Evolutionary conservation across 1,140 invertebrate genomes (phyloP).

Genomic region (Drosophila tristis): DNA sequence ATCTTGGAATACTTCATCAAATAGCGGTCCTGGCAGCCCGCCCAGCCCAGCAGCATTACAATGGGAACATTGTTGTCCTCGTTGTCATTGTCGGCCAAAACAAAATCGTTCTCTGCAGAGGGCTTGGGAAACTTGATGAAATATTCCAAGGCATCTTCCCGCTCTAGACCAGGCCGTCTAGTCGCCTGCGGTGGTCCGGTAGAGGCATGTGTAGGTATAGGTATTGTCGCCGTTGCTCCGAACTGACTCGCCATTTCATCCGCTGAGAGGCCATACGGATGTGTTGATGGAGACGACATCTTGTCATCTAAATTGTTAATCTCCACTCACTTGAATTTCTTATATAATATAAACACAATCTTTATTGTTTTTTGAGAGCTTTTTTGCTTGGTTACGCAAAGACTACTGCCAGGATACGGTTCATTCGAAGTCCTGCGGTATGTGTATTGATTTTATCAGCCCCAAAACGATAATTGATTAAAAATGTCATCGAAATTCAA

Average conservation of each 20-base stretch:
- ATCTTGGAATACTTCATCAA: slow-evolving; percentile 91
- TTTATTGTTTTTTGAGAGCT: slow-evolving; percentile 4
- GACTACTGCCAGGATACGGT: slow-evolving; percentile 40
- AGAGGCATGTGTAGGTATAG: not conserved
- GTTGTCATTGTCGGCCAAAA: slow-evolving; percentile 84
- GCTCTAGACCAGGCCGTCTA: slow-evolving; percentile 8
- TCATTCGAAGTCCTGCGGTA: not conserved
- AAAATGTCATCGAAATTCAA: not conserved
- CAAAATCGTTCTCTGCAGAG: slow-evolving; percentile 84
- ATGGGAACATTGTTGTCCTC: slow-evolving; percentile 88
- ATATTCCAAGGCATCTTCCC: slow-evolving; percentile 86
- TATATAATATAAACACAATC: slow-evolving; percentile 4
- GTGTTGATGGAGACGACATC: slow-evolving; percentile 50
- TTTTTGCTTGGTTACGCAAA: slow-evolving; percentile 58
- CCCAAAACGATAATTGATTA: not conserved
- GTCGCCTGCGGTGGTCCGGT: slow-evolving; percentile 6
- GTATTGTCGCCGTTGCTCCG: slow-evolving; percentile 25
- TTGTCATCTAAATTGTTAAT: slow-evolving; percentile 33
- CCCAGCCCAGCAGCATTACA: slow-evolving; percentile 91
- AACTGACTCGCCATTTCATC: slow-evolving; percentile 47
- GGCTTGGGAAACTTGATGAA: slow-evolving; percentile 87
- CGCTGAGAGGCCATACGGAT: slow-evolving; percentile 49
- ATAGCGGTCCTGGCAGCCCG: slow-evolving; percentile 91
- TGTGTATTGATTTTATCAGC: slow-evolving; percentile 29
- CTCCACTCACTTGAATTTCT: slow-evolving; percentile 1